phyloP scores from a whole-genome alignment of 2,888 invertebrate species.

The Sminthurides aquaticus region DNA sequence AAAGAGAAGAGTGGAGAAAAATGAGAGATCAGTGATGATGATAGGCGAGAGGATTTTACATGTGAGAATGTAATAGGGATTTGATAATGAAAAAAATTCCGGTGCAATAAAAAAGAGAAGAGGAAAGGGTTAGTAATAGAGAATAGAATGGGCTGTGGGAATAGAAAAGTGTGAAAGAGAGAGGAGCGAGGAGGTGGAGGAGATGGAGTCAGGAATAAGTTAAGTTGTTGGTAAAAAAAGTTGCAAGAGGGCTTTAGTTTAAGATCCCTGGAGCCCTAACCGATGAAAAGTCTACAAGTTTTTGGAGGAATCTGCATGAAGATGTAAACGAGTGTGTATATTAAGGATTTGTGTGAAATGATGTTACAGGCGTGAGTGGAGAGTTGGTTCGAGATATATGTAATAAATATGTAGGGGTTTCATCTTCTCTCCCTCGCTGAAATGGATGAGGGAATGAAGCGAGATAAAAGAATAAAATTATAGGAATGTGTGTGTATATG shows the following conservation, averaged over 20 bases:
- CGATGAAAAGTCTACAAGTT: too few relatives aligned
- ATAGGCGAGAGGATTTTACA: constrained; percentile 3
- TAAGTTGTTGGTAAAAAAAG: too few relatives aligned
- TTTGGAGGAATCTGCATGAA: too few relatives aligned
- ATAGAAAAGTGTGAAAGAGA: not conserved
- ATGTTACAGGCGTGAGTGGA: too few relatives aligned
- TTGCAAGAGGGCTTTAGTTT: too few relatives aligned
- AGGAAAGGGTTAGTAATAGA: constrained; percentile 3
- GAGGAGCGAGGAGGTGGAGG: not conserved
- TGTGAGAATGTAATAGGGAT: constrained; percentile 7
- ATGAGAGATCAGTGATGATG: constrained; percentile 3
- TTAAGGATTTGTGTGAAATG: too few relatives aligned
- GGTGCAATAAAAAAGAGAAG: constrained; percentile 3
- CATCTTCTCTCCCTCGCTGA: not conserved
- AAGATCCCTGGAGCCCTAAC: too few relatives aligned
- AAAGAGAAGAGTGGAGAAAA: not conserved
- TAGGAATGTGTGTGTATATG: constrained; percentile 1
- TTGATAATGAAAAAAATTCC: constrained; percentile 9
- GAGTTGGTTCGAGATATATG: too few relatives aligned
- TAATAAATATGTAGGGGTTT: too few relatives aligned
- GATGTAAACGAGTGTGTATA: not conserved
- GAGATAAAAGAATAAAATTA: constrained; percentile 13
- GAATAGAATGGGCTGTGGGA: not conserved
- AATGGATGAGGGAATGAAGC: not conserved
- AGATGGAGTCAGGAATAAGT: too few relatives aligned